phyloP scores from a whole-genome alignment of 2,113 vertebrate genomes.

The Callorhinus ursinus region DNA sequence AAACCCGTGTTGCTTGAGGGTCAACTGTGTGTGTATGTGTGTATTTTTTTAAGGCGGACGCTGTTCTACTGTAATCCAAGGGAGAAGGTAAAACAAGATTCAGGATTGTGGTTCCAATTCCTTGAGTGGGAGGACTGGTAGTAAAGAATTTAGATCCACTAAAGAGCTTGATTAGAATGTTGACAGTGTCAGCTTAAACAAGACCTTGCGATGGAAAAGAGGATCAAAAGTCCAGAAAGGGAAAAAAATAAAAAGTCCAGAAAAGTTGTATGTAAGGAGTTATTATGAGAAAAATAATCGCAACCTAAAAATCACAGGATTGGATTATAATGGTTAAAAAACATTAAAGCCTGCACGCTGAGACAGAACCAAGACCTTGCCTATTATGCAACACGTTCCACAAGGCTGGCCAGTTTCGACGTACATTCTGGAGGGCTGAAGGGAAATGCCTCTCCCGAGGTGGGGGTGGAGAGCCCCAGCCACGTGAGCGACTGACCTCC shows the following conservation, averaged over 20 bases:
- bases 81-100: background rate
- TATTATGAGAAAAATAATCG: background rate
- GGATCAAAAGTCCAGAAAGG: constrained; percentile 2
- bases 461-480: constrained; percentile 5
- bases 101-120: background rate
- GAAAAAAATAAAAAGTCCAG: background rate
- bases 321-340: constrained; percentile 30
- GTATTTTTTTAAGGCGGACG: background rate
- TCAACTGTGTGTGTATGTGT: background rate
- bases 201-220: constrained; percentile 36
- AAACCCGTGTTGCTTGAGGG: background rate
- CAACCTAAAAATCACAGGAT: constrained; percentile 15
- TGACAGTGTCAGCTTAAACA: background rate
- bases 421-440: constrained; percentile 18
- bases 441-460: constrained; percentile 12
- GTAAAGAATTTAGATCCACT: background rate
- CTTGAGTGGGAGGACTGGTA: background rate
- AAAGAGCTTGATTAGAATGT: constrained; percentile 10
- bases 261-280: background rate
- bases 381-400: constrained; percentile 68
- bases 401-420: constrained; percentile 39
- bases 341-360: constrained; percentile 36
- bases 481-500: background rate
- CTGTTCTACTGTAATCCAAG: background rate
- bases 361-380: constrained; percentile 56